A percentile compares a stretch with the other conserved stretches of the same genome.
Evolutionary conservation across 2,113 vertebrate genomes (phyloP).

Genomic region (Onychorhynchus coronatus): DNA sequence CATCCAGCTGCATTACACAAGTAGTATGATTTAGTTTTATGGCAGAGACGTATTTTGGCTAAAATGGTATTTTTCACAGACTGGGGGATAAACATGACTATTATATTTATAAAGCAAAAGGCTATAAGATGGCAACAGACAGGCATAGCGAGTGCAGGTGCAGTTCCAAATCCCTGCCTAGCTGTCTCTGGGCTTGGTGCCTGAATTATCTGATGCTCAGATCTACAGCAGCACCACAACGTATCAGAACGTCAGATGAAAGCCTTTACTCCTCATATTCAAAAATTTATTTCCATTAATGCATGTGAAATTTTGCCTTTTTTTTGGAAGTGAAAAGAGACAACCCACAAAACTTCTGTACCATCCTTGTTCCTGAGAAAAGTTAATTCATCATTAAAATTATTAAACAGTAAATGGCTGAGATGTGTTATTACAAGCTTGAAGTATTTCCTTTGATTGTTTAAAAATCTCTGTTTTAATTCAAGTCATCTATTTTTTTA

Average conservation of each 20-base stretch:
- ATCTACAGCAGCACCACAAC: background rate
- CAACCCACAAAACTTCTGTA: background rate
- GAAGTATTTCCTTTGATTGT: constrained; percentile 66
- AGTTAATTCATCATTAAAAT: constrained; percentile 20
- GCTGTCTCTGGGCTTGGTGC: background rate
- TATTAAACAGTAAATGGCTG: constrained; percentile 64
- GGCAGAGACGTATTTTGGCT: background rate
- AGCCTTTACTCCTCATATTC: background rate
- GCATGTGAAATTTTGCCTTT: background rate
- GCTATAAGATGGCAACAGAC: background rate
- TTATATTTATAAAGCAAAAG: background rate
- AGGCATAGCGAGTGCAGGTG: background rate
- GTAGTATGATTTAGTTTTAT: background rate
- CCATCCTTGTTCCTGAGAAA: background rate
- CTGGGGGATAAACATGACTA: background rate
- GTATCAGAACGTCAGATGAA: background rate
- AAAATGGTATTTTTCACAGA: background rate
- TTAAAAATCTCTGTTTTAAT: constrained; percentile 68
- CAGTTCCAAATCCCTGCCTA: background rate
- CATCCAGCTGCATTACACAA: background rate
- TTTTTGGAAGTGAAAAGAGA: background rate
- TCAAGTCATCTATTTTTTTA: constrained; percentile 60
- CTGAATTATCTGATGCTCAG: background rate
- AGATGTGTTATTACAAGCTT: constrained; percentile 11
- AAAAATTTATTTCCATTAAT: background rate